These are phyloP conservation scores for Mayetiola destructor DNA, from an alignment of 2,888 invertebrate genomes.

Conservation along the genomic window DNA sequence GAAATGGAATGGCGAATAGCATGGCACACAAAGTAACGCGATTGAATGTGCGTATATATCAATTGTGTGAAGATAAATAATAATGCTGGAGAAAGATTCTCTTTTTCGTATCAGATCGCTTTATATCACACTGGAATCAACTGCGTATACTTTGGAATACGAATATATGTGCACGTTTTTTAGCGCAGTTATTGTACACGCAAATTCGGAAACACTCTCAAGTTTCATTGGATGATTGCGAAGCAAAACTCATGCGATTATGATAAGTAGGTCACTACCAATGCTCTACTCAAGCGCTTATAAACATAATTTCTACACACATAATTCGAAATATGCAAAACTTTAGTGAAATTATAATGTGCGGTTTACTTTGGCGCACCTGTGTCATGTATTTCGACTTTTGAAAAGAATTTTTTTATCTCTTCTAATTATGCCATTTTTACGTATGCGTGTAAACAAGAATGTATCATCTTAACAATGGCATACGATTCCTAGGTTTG, in stretches of 20 bases:
- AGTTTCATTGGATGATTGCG: not conserved
- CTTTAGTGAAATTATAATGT: too few relatives aligned
- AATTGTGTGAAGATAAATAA: not conserved
- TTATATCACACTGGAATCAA: not conserved
- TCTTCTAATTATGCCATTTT: not conserved
- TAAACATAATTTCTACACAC: conserved; percentile 4
- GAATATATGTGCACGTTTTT: not conserved
- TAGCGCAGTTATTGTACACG: not conserved
- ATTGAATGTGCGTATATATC: not conserved
- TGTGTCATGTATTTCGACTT: not conserved
- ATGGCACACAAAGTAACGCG: not conserved
- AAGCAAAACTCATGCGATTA: not conserved
- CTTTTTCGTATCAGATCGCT: not conserved
- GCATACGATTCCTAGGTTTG: not conserved
- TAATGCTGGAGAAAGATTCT: not conserved
- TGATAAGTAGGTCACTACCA: not conserved
- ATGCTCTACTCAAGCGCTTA: not conserved
- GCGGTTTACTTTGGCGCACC: conserved; percentile 2
- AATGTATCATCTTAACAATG: conserved; percentile 6
- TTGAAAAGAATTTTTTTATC: not conserved
- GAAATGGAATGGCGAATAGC: not conserved
- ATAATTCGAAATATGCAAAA: not conserved
- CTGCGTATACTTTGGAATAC: not conserved
- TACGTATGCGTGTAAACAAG: not conserved
- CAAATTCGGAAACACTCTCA: not conserved